phyloP scores from a whole-genome alignment of 2,888 invertebrate genomes.

The Uropetala carovei region DNA sequence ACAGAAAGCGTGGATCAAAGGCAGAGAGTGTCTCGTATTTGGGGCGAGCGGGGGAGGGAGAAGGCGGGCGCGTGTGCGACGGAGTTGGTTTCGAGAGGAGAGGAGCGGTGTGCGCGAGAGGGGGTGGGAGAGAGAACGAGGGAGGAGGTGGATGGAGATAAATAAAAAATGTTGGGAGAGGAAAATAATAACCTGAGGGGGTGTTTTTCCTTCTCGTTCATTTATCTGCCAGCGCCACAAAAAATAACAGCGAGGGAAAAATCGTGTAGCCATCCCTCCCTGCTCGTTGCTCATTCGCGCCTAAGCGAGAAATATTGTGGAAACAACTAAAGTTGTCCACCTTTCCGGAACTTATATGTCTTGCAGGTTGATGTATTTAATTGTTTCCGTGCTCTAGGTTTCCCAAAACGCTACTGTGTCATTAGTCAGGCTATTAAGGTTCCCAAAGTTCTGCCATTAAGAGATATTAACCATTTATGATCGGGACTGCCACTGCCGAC shows the following conservation, averaged over 20 bases:
- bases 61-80: background rate
- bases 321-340: slow-evolving; percentile 61
- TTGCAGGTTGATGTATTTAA: slow-evolving; percentile 39
- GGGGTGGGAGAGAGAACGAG: background rate
- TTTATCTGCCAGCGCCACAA: slow-evolving; percentile 41
- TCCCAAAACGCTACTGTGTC: slow-evolving; percentile 39
- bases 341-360: slow-evolving; percentile 55
- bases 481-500: background rate
- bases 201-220: slow-evolving; percentile 51
- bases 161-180: slow-evolving; percentile 31
- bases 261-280: slow-evolving; percentile 23
- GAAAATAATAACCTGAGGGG: slow-evolving; percentile 60
- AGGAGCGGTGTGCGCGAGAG: background rate
- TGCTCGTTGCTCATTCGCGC: background rate
- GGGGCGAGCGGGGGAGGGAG: background rate
- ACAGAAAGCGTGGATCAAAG: slow-evolving; percentile 14
- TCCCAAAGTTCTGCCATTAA: slow-evolving; percentile 10
- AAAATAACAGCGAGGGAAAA: slow-evolving; percentile 53
- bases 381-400: slow-evolving; percentile 54
- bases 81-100: background rate
- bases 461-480: slow-evolving; percentile 52
- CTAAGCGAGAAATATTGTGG: slow-evolving; percentile 58
- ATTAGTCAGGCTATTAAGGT: slow-evolving; percentile 45
- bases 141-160: background rate
- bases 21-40: background rate